A percentile compares a stretch with the other conserved stretches of the same genome.
Conservation (phyloP, 35 echinoderm and acorn worm genomes). For the Acanthaster planci region DNA sequence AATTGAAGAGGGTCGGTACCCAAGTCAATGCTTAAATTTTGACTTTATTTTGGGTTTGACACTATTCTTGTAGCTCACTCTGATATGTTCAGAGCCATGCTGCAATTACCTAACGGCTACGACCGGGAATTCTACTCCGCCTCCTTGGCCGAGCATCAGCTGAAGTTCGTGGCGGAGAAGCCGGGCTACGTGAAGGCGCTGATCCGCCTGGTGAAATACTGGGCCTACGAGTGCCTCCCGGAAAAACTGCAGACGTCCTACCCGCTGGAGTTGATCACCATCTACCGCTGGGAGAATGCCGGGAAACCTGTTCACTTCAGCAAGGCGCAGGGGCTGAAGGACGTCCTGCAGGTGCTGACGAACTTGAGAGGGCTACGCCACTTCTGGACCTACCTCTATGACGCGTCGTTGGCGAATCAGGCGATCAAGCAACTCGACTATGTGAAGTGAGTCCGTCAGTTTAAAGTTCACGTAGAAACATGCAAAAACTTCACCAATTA, state of each 20-base stretch:
- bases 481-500: too few relatives aligned
- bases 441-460: not conserved
- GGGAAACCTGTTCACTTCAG: not conserved
- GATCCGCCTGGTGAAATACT: conserved; percentile 29
- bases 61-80: not conserved
- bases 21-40: not conserved
- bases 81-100: conserved; percentile 1
- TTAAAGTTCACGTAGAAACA: not conserved
- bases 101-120: not conserved
- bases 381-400: not conserved
- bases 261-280: conserved; percentile 31
- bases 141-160: conserved; percentile 7
- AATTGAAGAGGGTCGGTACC: too few relatives aligned
- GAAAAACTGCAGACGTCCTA: not conserved
- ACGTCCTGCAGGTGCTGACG: not conserved
- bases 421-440: not conserved
- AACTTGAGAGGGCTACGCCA: not conserved
- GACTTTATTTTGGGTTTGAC: not conserved
- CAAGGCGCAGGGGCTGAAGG: conserved; percentile 7
- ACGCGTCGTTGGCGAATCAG: not conserved
- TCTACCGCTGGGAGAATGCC: conserved; percentile 13
- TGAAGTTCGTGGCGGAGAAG: not conserved
- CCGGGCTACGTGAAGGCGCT: conserved; percentile 13
- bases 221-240: not conserved
- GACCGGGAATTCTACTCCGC: conserved; percentile 32